Conservation (phyloP, 2,797 vertebrate species). For the Phaenicophaeus curvirostris region DNA sequence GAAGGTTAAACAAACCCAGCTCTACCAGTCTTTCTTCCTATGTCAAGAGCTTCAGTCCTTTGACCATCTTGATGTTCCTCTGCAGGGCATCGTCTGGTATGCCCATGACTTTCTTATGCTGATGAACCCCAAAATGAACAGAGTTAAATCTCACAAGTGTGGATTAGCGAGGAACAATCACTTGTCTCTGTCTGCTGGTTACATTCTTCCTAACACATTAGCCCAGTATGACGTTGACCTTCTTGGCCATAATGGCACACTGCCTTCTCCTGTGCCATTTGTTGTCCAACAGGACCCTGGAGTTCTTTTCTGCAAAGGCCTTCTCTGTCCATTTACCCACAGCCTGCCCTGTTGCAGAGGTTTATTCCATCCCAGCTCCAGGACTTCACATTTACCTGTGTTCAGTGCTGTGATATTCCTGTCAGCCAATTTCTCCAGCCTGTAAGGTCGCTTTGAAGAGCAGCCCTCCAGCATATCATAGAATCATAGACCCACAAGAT, state of each 20-base stretch:
- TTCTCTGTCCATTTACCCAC: neutral
- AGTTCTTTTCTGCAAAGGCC: neutral
- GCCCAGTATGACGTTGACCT: neutral
- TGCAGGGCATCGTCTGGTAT: neutral
- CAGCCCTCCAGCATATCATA: neutral
- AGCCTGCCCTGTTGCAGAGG: neutral
- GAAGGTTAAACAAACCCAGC: neutral
- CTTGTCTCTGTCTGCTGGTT: neutral
- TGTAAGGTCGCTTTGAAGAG: neutral
- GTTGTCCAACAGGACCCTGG: neutral
- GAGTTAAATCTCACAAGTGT: neutral
- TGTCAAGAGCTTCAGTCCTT: neutral
- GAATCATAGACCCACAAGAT: too few species aligned
- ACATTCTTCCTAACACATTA: neutral
- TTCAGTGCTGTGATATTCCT: neutral
- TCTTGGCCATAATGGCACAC: neutral
- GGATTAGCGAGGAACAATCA: neutral
- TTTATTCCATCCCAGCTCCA: neutral
- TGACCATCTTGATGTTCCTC: neutral
- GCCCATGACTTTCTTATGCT: neutral
- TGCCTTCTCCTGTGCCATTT: neutral
- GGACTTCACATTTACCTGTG: neutral
- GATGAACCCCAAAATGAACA: neutral
- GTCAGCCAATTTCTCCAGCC: neutral
- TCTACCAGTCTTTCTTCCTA: neutral